These are phyloP conservation scores for Pogonophryne albipinna DNA, from an alignment of 2,797 vertebrate species.

Conservation along the genomic window DNA sequence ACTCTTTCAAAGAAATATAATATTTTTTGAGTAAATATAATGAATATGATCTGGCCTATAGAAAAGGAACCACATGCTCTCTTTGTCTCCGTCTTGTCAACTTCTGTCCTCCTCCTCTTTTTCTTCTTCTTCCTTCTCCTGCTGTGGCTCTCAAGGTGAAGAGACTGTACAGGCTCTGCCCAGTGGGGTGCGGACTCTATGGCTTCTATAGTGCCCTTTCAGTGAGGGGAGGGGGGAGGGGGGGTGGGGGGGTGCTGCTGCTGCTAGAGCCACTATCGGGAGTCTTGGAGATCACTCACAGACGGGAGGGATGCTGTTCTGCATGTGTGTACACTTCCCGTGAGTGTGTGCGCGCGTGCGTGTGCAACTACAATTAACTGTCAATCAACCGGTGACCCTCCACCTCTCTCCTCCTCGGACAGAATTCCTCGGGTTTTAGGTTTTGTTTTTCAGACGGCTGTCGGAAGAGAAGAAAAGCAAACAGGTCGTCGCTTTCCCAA, in stretches of 20 bases:
- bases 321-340: slow-evolving; percentile 33
- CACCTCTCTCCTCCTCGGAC: slow-evolving; percentile 56
- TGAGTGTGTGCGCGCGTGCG: neutral
- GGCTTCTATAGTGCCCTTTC: slow-evolving; percentile 66
- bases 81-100: slow-evolving; percentile 24
- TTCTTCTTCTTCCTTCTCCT: slow-evolving; percentile 24
- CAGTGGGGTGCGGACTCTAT: slow-evolving; percentile 59
- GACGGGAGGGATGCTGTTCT: slow-evolving; percentile 56
- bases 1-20: slow-evolving; percentile 43
- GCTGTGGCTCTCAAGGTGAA: slow-evolving; percentile 56
- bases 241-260: slow-evolving; percentile 22
- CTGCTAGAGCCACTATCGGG: slow-evolving; percentile 40
- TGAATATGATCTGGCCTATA: slow-evolving; percentile 10
- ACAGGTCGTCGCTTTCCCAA: slow-evolving; percentile 59
- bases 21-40: slow-evolving; percentile 1
- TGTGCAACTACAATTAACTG: slow-evolving; percentile 69
- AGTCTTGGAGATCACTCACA: slow-evolving; percentile 55
- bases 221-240: slow-evolving; percentile 19
- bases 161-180: slow-evolving; percentile 55
- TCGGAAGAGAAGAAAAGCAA: slow-evolving; percentile 62
- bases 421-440: slow-evolving; percentile 75
- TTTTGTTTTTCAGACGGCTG: slow-evolving; percentile 66
- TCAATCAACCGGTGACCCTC: slow-evolving; percentile 72
- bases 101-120: slow-evolving; percentile 7
- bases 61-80: slow-evolving; percentile 9